Conservation (phyloP, 2,797 vertebrate species). For the Dromococcyx pavoninus region DNA sequence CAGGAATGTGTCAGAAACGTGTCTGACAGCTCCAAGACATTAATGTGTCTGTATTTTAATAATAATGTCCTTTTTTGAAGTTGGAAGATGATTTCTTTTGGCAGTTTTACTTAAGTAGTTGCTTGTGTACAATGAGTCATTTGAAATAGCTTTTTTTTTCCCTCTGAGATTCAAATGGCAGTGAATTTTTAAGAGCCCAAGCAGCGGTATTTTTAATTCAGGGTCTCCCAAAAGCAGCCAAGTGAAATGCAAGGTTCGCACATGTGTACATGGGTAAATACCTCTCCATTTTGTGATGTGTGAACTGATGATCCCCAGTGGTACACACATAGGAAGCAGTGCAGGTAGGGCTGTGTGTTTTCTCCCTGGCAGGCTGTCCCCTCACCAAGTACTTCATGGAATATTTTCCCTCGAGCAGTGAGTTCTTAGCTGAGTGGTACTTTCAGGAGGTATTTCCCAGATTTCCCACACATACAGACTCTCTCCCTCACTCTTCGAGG, state of each 20-base stretch:
- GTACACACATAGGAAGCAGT: neutral
- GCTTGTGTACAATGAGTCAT: neutral
- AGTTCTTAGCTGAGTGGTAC: neutral
- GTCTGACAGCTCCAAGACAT: neutral
- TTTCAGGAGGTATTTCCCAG: neutral
- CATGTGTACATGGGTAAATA: neutral
- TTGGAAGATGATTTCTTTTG: neutral
- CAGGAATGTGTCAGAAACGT: neutral
- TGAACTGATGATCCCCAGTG: neutral
- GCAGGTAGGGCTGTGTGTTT: neutral
- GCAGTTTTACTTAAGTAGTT: neutral
- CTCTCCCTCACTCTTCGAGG: neutral
- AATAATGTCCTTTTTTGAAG: neutral
- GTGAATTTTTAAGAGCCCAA: neutral
- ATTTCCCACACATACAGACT: neutral
- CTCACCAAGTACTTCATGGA: neutral
- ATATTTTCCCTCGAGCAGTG: accelerated
- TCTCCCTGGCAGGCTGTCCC: neutral
- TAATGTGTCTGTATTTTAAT: neutral
- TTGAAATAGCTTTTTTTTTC: neutral
- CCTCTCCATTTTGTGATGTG: accelerated
- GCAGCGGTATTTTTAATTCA: neutral
- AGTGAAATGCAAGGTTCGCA: neutral
- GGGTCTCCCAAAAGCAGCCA: neutral
- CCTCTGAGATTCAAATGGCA: neutral